Conservation (phyloP, 2,888 invertebrate species). For the Empis livida region DNA sequence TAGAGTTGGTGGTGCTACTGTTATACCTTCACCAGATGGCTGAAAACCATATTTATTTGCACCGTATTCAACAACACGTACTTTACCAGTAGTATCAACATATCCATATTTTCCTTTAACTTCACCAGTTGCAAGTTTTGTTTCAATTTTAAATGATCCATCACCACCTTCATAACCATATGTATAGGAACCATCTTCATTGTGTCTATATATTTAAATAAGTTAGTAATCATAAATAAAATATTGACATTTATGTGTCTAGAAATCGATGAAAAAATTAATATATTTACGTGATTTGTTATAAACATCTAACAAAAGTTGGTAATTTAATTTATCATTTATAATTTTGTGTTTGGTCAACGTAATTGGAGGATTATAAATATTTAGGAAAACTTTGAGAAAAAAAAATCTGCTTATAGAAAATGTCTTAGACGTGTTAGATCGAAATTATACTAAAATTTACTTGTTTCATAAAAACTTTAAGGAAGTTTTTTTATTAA, state of each 20-base stretch:
- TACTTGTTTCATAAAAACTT: too few relatives aligned
- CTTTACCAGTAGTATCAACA: slow-evolving; percentile 67
- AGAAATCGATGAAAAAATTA: too few relatives aligned
- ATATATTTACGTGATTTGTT: too few relatives aligned
- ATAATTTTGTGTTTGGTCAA: too few relatives aligned
- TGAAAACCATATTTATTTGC: slow-evolving; percentile 81
- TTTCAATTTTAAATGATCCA: slow-evolving; percentile 82
- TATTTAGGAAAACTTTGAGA: too few relatives aligned
- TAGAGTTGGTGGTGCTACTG: slow-evolving; percentile 49
- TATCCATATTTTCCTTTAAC: slow-evolving; percentile 87
- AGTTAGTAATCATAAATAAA: not conserved
- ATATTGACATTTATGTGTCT: too few relatives aligned
- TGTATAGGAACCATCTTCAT: slow-evolving; percentile 82
- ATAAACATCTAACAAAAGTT: too few relatives aligned
- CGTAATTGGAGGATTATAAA: not conserved
- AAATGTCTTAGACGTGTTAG: too few relatives aligned
- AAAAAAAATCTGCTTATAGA: too few relatives aligned
- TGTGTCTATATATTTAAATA: slow-evolving; percentile 48
- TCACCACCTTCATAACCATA: slow-evolving; percentile 82
- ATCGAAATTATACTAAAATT: too few relatives aligned
- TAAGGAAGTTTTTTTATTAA: too few relatives aligned
- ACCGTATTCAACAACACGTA: slow-evolving; percentile 76
- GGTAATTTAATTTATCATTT: too few relatives aligned
- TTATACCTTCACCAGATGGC: slow-evolving; percentile 75
- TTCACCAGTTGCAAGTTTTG: slow-evolving; percentile 65